A percentile compares a stretch with the other conserved stretches of the same genome.
Conservation (phyloP, 2,888 invertebrate genomes). For the Agrypnus murinus region DNA sequence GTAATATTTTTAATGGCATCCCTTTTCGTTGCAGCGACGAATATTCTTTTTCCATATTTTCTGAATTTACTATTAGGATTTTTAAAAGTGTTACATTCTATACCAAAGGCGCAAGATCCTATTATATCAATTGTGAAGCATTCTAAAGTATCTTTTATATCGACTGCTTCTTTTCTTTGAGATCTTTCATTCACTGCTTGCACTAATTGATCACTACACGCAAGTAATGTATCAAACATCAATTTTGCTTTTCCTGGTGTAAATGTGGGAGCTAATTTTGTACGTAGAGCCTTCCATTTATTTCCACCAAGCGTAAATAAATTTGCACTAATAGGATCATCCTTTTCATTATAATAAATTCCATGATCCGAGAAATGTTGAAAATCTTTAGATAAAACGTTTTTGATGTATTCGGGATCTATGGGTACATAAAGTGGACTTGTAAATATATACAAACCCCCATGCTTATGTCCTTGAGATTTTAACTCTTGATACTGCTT, state of each 20-base stretch:
- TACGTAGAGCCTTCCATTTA: constrained; percentile 76
- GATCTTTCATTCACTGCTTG: constrained; percentile 48
- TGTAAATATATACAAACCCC: constrained; percentile 27
- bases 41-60: constrained; percentile 30
- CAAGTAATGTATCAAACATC: constrained; percentile 62
- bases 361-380: constrained; percentile 77
- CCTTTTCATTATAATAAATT: constrained; percentile 73
- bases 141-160: constrained; percentile 72
- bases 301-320: constrained; percentile 73
- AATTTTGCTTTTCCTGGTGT: constrained; percentile 64
- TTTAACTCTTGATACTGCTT: constrained; percentile 36
- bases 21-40: constrained; percentile 26
- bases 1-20: constrained; percentile 31
- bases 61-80: constrained; percentile 71
- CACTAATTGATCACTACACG: constrained; percentile 11
- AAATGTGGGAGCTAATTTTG: constrained; percentile 71
- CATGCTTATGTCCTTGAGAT: constrained; percentile 28
- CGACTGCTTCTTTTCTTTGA: constrained; percentile 61
- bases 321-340: constrained; percentile 74
- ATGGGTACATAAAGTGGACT: constrained; percentile 43
- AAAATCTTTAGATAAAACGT: constrained; percentile 75
- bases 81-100: constrained; percentile 65
- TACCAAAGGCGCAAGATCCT: constrained; percentile 75
- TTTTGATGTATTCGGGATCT: constrained; percentile 56
- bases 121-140: constrained; percentile 75